Evolutionary conservation across 1,140 invertebrate species (phyloP).

Genomic region (Zaprionus africanus): DNA sequence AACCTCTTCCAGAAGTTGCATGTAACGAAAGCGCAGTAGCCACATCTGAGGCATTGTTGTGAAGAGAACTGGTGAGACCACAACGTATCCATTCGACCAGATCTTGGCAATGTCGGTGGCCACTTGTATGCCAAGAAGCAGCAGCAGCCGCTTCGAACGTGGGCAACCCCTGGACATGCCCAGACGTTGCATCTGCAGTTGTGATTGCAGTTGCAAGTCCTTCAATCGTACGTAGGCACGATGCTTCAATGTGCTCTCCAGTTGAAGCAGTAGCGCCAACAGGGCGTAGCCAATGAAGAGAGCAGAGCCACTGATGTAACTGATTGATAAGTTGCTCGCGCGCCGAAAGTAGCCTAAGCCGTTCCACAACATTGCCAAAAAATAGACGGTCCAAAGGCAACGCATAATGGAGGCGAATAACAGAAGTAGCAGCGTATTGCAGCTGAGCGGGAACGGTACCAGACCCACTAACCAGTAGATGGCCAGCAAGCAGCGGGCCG

Average conservation of each 20-base stretch:
- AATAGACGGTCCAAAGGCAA: conserved; percentile 48
- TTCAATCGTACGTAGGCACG: conserved; percentile 23
- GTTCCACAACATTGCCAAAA: conserved; percentile 6
- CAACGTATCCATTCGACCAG: conserved; percentile 12
- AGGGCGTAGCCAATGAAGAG: conserved; percentile 40
- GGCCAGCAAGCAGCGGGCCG: conserved; percentile 27
- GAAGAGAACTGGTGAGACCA: conserved; percentile 45
- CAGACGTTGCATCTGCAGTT: conserved; percentile 60
- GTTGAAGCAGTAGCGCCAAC: conserved; percentile 44
- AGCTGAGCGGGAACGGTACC: conserved; percentile 39
- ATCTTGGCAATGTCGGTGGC: conserved; percentile 36
- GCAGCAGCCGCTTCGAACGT: conserved; percentile 17
- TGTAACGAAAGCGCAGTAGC: conserved; percentile 56
- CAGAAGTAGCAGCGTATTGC: background rate
- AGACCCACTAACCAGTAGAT: conserved; percentile 46
- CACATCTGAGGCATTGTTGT: conserved; percentile 47
- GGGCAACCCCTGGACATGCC: conserved; percentile 47
- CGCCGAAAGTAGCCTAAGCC: background rate
- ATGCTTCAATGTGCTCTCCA: conserved; percentile 53
- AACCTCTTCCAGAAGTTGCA: conserved; percentile 61
- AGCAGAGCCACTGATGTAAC: conserved; percentile 33
- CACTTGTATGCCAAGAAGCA: conserved; percentile 40
- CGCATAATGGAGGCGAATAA: conserved; percentile 36
- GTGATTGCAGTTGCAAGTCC: conserved; percentile 45
- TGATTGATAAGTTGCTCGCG: conserved; percentile 13